A percentile compares a stretch with the other conserved stretches of the same genome.
These are phyloP conservation scores for Pseudomugil tenellus DNA, from an alignment of 2,797 vertebrate genomes.

Conservation along the genomic window DNA sequence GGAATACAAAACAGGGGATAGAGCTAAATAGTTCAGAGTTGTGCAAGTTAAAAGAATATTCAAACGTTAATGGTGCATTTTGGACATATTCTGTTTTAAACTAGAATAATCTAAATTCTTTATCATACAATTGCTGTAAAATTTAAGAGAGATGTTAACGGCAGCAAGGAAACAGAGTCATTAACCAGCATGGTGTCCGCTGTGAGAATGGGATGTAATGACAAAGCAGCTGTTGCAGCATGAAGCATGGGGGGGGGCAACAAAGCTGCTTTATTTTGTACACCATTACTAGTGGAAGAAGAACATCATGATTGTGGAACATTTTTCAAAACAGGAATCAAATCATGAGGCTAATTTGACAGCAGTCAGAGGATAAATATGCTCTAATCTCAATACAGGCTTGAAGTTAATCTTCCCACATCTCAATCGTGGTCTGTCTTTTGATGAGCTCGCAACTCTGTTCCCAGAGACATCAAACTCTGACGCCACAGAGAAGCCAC, in stretches of 20 bases:
- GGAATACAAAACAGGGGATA: neutral
- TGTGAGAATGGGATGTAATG: constrained; percentile 28
- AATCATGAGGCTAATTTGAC: constrained; percentile 25
- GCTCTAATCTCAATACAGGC: constrained; percentile 38
- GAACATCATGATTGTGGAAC: constrained; percentile 3
- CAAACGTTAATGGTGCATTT: constrained; percentile 25
- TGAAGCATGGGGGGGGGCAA: neutral
- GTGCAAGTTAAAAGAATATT: constrained; percentile 15
- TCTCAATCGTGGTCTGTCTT: constrained; percentile 41
- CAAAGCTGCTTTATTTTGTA: constrained; percentile 20
- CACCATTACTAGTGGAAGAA: constrained; percentile 13
- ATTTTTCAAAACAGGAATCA: constrained; percentile 23
- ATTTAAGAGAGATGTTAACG: constrained; percentile 32
- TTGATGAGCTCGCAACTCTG: constrained; percentile 55
- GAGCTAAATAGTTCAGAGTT: constrained; percentile 5
- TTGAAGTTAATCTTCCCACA: constrained; percentile 32
- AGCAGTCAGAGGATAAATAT: constrained; percentile 25
- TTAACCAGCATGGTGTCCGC: constrained; percentile 47
- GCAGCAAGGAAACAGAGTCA: constrained; percentile 33
- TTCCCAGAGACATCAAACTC: constrained; percentile 39
- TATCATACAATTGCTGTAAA: constrained; percentile 34
- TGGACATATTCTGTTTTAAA: constrained; percentile 29
- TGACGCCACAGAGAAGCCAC: constrained; percentile 39
- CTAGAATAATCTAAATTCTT: constrained; percentile 47
- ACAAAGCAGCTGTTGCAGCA: constrained; percentile 29